Conservation (phyloP, 2,113 vertebrate species). For the Buteo buteo region DNA sequence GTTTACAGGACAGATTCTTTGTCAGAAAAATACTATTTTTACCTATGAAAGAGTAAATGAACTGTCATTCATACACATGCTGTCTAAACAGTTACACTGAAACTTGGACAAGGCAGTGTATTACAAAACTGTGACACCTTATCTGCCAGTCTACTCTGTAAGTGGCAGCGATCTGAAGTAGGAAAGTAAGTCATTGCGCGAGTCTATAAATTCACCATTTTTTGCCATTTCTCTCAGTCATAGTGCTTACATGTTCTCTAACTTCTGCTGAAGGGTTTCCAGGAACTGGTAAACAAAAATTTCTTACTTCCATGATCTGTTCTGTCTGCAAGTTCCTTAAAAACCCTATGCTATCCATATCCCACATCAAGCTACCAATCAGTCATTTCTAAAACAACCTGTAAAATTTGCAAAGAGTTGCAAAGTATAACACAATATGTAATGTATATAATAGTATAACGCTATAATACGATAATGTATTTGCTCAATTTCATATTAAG, state of each 20-base stretch:
- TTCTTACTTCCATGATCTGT: background rate
- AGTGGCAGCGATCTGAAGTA: background rate
- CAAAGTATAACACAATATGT: background rate
- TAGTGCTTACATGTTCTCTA: background rate
- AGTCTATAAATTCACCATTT: background rate
- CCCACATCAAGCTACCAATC: background rate
- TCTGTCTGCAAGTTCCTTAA: background rate
- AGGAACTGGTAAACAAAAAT: background rate
- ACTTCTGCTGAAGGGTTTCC: background rate
- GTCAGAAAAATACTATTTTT: background rate
- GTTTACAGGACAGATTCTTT: background rate
- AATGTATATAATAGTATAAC: no score
- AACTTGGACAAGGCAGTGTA: background rate
- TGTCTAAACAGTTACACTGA: background rate
- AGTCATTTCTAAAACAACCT: background rate
- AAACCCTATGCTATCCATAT: background rate
- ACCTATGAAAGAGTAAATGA: background rate
- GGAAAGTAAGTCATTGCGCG: background rate
- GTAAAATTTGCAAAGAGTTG: background rate
- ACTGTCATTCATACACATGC: background rate
- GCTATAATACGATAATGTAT: background rate
- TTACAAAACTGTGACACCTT: background rate
- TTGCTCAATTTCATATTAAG: background rate
- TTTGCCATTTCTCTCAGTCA: background rate
- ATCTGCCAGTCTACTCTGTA: background rate